Percentiles rank a stretch among this genome's conserved stretches.
phyloP scores from a whole-genome alignment of 1,140 invertebrate species.

The Achatina immaculata region DNA sequence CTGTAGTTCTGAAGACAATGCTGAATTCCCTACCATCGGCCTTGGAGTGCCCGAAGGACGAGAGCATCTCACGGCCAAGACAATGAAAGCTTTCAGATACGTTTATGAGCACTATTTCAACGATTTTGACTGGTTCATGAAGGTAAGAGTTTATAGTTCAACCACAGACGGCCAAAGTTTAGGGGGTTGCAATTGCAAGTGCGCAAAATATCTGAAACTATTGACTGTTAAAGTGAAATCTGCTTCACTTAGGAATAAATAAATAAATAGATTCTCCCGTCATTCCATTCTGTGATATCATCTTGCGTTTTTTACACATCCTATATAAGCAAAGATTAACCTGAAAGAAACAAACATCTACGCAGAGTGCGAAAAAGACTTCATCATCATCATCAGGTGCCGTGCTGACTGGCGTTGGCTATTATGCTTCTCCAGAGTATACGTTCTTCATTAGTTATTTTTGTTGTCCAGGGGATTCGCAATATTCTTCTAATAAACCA shows the following conservation, averaged over 20 bases:
- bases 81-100: constrained; percentile 81
- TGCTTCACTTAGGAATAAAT: background rate
- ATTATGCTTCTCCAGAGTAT: too few relatives aligned
- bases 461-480: too few relatives aligned
- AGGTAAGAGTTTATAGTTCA: constrained; percentile 69
- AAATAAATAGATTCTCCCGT: background rate
- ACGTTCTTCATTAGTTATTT: too few relatives aligned
- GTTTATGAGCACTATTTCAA: constrained; percentile 68
- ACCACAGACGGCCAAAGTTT: constrained; percentile 79
- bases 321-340: too few relatives aligned
- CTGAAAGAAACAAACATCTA: too few relatives aligned
- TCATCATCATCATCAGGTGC: too few relatives aligned
- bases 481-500: too few relatives aligned
- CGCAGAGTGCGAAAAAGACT: too few relatives aligned
- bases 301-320: background rate
- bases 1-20: constrained; percentile 58
- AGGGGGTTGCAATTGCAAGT: constrained; percentile 65
- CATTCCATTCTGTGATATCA: background rate
- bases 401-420: too few relatives aligned
- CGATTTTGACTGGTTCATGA: constrained; percentile 68
- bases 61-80: constrained; percentile 59
- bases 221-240: background rate
- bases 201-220: background rate
- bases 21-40: constrained; percentile 59
- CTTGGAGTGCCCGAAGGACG: constrained; percentile 58